phyloP scores from a whole-genome alignment of 2,797 vertebrate species.

The Capromys pilorides region DNA sequence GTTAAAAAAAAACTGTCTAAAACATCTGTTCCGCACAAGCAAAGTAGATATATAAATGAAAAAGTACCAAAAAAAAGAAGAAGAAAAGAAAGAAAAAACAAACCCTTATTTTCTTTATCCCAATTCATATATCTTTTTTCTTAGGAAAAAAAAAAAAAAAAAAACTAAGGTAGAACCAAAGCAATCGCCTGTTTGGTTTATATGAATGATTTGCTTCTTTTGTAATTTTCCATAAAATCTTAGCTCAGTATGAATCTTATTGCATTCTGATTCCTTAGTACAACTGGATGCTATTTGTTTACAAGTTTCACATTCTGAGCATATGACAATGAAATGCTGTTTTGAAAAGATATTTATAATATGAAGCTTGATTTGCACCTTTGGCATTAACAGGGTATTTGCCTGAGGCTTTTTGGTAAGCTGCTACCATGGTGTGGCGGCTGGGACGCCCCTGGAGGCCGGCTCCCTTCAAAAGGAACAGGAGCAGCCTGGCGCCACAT shows the following conservation, averaged over 20 bases:
- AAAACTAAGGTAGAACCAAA: not conserved
- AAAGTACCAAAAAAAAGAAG: conserved; percentile 10
- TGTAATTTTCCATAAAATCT: conserved; percentile 29
- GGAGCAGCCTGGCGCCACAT: not conserved
- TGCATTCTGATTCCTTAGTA: not conserved
- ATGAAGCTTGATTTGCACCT: conserved; percentile 15
- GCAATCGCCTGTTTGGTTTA: conserved; percentile 41
- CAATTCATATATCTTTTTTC: not conserved
- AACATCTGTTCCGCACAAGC: not conserved
- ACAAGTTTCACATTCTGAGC: conserved; percentile 30
- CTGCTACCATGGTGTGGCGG: not conserved
- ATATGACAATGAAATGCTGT: conserved; percentile 6
- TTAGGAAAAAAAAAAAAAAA: conserved; percentile 30
- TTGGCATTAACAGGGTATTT: conserved; percentile 6
- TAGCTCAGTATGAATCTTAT: not conserved
- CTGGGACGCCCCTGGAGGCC: not conserved
- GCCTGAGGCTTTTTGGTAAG: conserved; percentile 28
- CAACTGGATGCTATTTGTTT: not conserved
- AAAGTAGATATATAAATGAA: not conserved
- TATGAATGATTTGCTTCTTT: not conserved
- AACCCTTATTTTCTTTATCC: conserved; percentile 2
- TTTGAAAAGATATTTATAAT: conserved; percentile 33
- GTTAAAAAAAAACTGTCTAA: not conserved
- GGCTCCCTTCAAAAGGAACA: not conserved
- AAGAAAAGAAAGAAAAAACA: too few species aligned